phyloP scores from a whole-genome alignment of 2,113 vertebrate genomes.

The Elachura formosa region DNA sequence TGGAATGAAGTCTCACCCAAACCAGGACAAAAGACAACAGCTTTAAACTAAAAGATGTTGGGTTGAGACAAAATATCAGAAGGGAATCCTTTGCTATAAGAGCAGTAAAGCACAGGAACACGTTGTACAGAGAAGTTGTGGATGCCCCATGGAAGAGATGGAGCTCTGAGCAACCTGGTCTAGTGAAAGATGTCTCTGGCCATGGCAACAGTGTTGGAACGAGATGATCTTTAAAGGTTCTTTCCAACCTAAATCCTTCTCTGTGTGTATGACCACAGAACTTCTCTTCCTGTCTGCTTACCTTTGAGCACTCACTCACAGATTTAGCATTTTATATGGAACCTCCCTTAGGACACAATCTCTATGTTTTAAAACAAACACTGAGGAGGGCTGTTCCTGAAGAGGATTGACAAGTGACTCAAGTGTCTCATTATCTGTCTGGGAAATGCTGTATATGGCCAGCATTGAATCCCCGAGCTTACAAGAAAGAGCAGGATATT shows the following conservation, averaged over 20 bases:
- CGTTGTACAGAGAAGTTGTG: background rate
- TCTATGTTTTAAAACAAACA: background rate
- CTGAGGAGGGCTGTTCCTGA: background rate
- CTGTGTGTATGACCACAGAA: too few species aligned
- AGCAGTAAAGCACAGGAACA: background rate
- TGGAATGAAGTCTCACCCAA: background rate
- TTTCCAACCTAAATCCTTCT: background rate
- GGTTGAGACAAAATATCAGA: background rate
- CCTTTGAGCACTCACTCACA: background rate
- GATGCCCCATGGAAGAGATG: background rate
- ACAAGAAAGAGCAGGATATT: background rate
- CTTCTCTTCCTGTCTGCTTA: background rate
- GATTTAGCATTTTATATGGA: background rate
- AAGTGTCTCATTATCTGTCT: background rate
- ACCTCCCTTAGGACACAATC: background rate
- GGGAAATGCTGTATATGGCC: background rate
- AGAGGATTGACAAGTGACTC: background rate
- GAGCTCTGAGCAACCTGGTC: background rate
- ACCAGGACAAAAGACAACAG: background rate
- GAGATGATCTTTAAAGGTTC: background rate
- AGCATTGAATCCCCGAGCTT: background rate
- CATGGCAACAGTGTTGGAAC: accelerated
- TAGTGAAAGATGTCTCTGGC: background rate
- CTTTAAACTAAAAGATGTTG: background rate
- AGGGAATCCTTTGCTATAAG: background rate